Evolutionary conservation across 2,888 invertebrate genomes (phyloP).

Genomic region (Euzophera pinguis): DNA sequence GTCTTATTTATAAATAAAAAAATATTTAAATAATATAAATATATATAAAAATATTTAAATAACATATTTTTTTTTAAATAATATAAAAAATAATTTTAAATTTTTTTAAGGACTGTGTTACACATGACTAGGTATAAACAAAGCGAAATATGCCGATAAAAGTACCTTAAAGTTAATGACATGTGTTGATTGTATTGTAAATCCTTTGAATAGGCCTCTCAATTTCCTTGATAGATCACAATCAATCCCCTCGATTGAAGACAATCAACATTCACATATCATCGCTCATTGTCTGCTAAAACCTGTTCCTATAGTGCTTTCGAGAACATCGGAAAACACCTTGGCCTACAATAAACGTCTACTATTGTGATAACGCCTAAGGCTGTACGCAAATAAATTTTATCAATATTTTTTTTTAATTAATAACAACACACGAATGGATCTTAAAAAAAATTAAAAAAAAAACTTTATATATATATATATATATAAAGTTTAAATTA

Average conservation of each 20-base stretch:
- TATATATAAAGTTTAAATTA: too few species aligned
- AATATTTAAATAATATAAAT: too few species aligned
- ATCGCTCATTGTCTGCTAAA: slow-evolving; percentile 38
- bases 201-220: neutral
- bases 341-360: slow-evolving; percentile 45
- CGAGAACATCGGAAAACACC: slow-evolving; percentile 48
- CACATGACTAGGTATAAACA: too few species aligned
- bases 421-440: neutral
- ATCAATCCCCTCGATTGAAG: slow-evolving; percentile 19
- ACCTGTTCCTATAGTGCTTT: slow-evolving; percentile 47
- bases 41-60: too few species aligned
- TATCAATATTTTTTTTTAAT: neutral
- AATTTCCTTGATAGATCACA: slow-evolving; percentile 4
- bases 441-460: neutral
- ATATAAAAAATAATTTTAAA: too few species aligned
- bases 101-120: too few species aligned
- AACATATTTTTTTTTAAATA: too few species aligned
- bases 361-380: slow-evolving; percentile 19
- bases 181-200: neutral
- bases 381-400: slow-evolving; percentile 13
- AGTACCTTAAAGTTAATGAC: too few species aligned
- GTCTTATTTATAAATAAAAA: too few species aligned
- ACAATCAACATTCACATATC: slow-evolving; percentile 38
- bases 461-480: too few species aligned
- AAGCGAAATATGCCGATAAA: too few species aligned